Evolutionary conservation across 2,888 invertebrate species (phyloP).

Genomic region (Pandemis corylana): DNA sequence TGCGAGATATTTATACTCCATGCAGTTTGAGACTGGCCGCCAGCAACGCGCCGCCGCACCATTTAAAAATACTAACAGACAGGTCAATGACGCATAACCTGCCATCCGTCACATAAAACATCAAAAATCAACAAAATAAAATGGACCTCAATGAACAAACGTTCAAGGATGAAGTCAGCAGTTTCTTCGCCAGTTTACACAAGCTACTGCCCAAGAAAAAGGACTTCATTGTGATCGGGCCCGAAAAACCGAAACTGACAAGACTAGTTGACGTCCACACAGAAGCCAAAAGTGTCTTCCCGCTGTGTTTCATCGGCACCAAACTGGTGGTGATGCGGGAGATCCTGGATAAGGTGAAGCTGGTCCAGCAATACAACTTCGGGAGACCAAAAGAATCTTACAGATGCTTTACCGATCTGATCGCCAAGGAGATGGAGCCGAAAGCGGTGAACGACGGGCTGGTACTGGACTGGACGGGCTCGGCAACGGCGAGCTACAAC

Average conservation of each 20-base stretch:
- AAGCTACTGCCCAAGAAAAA: conserved; percentile 75
- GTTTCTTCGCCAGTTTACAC: conserved; percentile 69
- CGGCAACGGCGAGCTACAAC: conserved; percentile 73
- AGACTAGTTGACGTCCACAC: conserved; percentile 70
- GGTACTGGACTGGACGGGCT: conserved; percentile 69
- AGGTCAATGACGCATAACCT: conserved; percentile 75
- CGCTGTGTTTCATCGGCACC: conserved; percentile 75
- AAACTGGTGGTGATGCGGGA: conserved; percentile 69
- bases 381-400: conserved; percentile 71
- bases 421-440: conserved; percentile 73
- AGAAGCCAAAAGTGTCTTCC: conserved; percentile 77
- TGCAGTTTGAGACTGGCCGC: conserved; percentile 67
- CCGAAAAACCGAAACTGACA: conserved; percentile 57
- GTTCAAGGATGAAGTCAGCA: conserved; percentile 73
- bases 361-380: conserved; percentile 76
- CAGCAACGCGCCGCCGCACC: conserved; percentile 52
- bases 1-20: conserved; percentile 68
- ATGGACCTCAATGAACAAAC: conserved; percentile 77
- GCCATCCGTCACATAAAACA: conserved; percentile 64
- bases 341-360: conserved; percentile 71
- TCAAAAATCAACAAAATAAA: conserved; percentile 57
- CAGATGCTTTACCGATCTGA: conserved; percentile 65
- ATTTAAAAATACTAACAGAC: conserved; percentile 72
- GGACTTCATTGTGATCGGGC: conserved; percentile 62
- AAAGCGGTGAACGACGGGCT: conserved; percentile 66